Base-by-base conservation (phyloP, 2,888 invertebrate genomes). In the Punctoribates punctum region DNA sequence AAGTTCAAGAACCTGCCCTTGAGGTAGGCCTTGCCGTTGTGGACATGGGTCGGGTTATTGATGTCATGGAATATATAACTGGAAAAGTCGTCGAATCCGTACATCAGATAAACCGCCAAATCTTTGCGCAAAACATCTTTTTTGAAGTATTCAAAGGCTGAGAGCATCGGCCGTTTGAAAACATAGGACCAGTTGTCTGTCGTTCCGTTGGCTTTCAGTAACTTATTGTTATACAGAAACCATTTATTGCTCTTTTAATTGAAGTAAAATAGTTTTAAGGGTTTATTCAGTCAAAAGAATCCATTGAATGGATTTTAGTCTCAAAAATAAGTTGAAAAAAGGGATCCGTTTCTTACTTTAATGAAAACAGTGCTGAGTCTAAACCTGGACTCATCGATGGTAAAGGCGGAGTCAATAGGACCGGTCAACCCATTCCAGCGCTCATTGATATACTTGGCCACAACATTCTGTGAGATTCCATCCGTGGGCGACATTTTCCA, bases 321-420 rank as follows among this genome's bases (percentile, higher is more conserved):
- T 15, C 15, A 8, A 51, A 8, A 3, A 3, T 51, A 4, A n/a
- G 51, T 15, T n/a, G 6, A 51, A 51, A 51, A 8, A 51, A 51
- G 3, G 3, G 15, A 57, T 20, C 11, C 3, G 34, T n/a, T 1
- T 3, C 65, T 27, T n/a, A 65, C 65, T n/a, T n/a, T 38, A 4
- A 65, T 34, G 65, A 65, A 65, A n/a, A 65, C 65, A 38, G 65
- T 65, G 34, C 29, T 9, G 13, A 65, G 11, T 1, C 34, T n/a
- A n/a, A 34, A 34, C n/a, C 6, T 29, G 1, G 17, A 17, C 6
- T 65, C 65, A 65, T n/a, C 65, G 3, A 65, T 34, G 6, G 65
- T n/a, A 17, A 65, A 65, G 34, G 65, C 65, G 29, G 65, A 29
- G 65, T 65, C 34, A 4, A 65, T 38, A 6, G 65, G 65, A n/a